These are phyloP conservation scores for Nannoperca australis DNA, from an alignment of 2,797 vertebrate genomes.

Conservation along the genomic window DNA sequence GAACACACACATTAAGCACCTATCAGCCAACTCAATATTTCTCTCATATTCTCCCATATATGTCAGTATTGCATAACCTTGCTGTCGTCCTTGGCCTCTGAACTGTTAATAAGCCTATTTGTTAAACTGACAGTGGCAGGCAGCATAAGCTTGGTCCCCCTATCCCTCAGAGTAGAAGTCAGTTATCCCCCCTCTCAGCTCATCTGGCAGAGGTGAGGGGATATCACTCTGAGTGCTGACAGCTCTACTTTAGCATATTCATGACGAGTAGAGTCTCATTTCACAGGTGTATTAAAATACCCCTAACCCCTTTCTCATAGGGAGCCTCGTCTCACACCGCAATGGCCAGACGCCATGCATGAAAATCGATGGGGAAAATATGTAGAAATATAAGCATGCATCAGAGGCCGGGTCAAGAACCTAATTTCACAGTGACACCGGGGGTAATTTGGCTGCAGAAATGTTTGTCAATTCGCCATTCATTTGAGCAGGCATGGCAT, in stretches of 20 bases:
- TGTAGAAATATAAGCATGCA: slow-evolving; percentile 98
- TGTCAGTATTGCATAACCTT: slow-evolving; percentile 79
- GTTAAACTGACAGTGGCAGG: slow-evolving; percentile 84
- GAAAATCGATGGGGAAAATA: slow-evolving; percentile 96
- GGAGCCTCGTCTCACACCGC: slow-evolving; percentile 89
- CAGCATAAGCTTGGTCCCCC: slow-evolving; percentile 78
- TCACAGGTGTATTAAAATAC: slow-evolving; percentile 97
- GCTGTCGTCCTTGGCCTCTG: slow-evolving; percentile 82
- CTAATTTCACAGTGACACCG: slow-evolving; percentile 99
- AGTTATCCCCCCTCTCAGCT: slow-evolving; percentile 70
- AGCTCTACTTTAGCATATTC: slow-evolving; percentile 97
- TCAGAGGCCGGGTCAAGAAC: slow-evolving; percentile 99
- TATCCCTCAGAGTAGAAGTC: slow-evolving; percentile 76
- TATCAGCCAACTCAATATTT: slow-evolving; percentile 71
- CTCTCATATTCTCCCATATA: slow-evolving; percentile 69
- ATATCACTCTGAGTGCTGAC: slow-evolving; percentile 93
- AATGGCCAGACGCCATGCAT: slow-evolving; percentile 90
- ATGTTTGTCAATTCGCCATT: slow-evolving; percentile 99
- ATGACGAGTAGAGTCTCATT: slow-evolving; percentile 93
- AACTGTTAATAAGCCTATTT: slow-evolving; percentile 87
- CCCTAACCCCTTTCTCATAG: slow-evolving; percentile 91
- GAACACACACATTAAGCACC: slow-evolving; percentile 58
- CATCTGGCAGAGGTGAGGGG: slow-evolving; percentile 84
- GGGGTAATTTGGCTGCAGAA: slow-evolving; percentile 98
- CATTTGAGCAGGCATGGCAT: slow-evolving; percentile 92